phyloP scores from a whole-genome alignment of 2,888 invertebrate species.

The Acleris laterana region DNA sequence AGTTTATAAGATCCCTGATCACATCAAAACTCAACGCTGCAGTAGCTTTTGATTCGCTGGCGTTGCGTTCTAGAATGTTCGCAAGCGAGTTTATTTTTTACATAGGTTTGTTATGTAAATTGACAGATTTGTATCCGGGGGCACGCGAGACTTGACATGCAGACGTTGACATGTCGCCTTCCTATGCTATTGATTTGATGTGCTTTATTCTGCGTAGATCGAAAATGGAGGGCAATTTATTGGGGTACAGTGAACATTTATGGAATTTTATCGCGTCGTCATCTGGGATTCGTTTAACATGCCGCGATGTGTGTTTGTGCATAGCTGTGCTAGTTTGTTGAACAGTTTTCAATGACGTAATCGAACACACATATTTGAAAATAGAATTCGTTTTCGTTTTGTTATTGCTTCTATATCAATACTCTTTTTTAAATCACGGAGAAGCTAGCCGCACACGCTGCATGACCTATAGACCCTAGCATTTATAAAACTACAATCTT shows the following conservation, averaged over 20 bases:
- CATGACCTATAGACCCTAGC: no score
- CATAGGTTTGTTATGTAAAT: slow-evolving; percentile 39
- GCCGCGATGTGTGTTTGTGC: neutral
- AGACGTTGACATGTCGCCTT: slow-evolving; percentile 28
- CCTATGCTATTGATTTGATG: slow-evolving; percentile 27
- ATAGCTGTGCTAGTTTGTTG: neutral
- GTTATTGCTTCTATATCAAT: neutral
- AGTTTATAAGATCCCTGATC: neutral
- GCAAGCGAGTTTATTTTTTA: slow-evolving; percentile 27
- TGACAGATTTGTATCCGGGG: slow-evolving; percentile 38
- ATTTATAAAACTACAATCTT: no score
- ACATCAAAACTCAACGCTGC: neutral
- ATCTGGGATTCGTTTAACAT: slow-evolving; percentile 14
- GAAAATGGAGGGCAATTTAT: slow-evolving; percentile 28
- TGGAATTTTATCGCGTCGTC: slow-evolving; percentile 25
- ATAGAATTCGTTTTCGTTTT: neutral
- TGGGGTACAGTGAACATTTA: slow-evolving; percentile 7
- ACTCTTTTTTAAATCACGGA: no score
- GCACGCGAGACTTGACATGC: slow-evolving; percentile 26
- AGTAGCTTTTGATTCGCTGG: neutral
- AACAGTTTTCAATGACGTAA: neutral
- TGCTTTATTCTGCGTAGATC: slow-evolving; percentile 17
- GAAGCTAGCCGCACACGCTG: no score
- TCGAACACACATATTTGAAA: neutral
- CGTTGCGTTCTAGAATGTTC: slow-evolving; percentile 17